phyloP scores from a whole-genome alignment of 2,888 invertebrate species.

The Frankliniella fusca region DNA sequence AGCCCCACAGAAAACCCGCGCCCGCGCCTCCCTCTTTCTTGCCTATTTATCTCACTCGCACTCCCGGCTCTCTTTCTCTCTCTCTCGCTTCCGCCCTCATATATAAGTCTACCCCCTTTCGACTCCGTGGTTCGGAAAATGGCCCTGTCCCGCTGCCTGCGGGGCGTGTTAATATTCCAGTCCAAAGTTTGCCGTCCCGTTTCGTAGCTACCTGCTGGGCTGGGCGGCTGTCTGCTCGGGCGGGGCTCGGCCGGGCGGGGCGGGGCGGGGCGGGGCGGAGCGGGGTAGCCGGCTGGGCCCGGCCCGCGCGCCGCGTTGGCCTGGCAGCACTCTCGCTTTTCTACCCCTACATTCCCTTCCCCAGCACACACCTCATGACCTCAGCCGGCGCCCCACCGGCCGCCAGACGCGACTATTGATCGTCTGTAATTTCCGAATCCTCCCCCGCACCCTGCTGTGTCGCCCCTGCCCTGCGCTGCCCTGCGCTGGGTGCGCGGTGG shows the following conservation, averaged over 20 bases:
- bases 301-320: neutral
- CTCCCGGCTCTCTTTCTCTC: neutral
- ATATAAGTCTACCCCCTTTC: neutral
- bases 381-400: neutral
- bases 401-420: conserved; percentile 15
- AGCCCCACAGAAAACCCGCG: neutral
- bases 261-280: too few relatives aligned
- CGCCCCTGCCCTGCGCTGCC: neutral
- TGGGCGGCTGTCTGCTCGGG: too few relatives aligned
- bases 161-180: too few relatives aligned
- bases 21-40: neutral
- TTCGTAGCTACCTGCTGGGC: too few relatives aligned
- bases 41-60: neutral
- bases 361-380: neutral
- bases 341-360: neutral
- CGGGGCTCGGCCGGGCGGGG: too few relatives aligned
- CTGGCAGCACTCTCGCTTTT: neutral
- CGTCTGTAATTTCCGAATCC: conserved; percentile 22
- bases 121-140: neutral
- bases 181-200: too few relatives aligned
- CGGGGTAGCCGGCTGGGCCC: neutral
- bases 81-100: neutral
- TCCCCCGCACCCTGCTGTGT: neutral
- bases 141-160: too few relatives aligned
- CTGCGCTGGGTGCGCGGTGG: neutral